Base-by-base conservation (phyloP, 1,140 invertebrate species). In the Drosophila willistoni region DNA sequence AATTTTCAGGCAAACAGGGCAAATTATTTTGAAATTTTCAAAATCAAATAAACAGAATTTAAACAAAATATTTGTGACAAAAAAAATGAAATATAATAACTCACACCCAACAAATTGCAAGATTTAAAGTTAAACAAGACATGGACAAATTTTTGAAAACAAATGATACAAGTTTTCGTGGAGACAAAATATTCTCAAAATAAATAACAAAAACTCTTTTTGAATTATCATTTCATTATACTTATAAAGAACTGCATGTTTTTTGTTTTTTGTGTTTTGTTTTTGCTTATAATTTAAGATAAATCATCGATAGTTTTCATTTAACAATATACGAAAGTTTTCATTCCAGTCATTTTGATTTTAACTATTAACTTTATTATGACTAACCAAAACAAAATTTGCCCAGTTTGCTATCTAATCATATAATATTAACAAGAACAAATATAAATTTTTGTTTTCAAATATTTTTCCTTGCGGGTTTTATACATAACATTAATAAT, bases 371-470 rank as follows among this genome's bases (percentile, higher is more conserved):
- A 51, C 17, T 47, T 47, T 7, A 19, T 47, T 7, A 19, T 47
- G 10, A 13, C 36, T 39, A 47, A 10, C 7, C 44, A 51, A 51
- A 29, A 51, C 19, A 51, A 19, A 22, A 51, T 51, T 51, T 51
- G 44, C 17, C 44, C 44, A 51, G 44, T 51, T 51, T 51, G 17
- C 44, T 10, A 19, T 51, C 44, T 51, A 47, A 47, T 9, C 7
- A 17, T 17, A 19, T 47, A 17, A 14, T 44, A 14, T 29, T 7
- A 47, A 47, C 44, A 47, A 47, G 44, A 47, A 47, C 44, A 51
- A 57, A 61, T 10, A 34, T 34, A 36, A 64, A 63, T 57, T 64
- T 65, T 72, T 68, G 69, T 19, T 65, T 69, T 39, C 36, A 39
- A 29, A 29, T 29, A 29, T 29, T 29, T 39, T 68, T 63, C 22